Base-by-base conservation (phyloP, 2,888 invertebrate species). In the Dinocampus coccinellae region DNA sequence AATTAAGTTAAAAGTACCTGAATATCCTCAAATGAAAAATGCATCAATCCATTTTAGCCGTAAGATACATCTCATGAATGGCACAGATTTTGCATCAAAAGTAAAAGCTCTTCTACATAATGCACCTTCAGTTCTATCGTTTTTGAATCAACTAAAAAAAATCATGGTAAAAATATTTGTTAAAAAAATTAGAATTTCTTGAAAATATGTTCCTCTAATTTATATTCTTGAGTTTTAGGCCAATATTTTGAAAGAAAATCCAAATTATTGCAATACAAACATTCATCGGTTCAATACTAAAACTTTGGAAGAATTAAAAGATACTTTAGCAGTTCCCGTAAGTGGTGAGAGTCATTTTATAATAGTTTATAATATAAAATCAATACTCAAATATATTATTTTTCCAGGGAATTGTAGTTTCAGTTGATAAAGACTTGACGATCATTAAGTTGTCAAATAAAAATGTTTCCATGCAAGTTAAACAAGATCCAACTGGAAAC, bases 1-100 rank as follows among this genome's bases (percentile, higher is more conserved):
- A 66, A 71, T 86, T 1, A 84, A 82, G 75, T 52, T 87, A 13
- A 69, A 64, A 6, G 79, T 79, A 1, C 85, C 85, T 11, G 78
- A 80, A 73, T 87, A 84, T 80, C 87, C 87, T 2, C 52, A 39
- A 16, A 74, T 85, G n/a, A 66, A 73, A n/a, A 70, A 78, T 26
- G 79, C 80, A 2, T 69, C 70, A 22, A 36, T 87, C 10, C 60
- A 68, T 20, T 84, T 87, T 73, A 85, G 84, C 22, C 74, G 75
- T 20, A 80, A 78, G 67, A 81, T 84, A 42, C 72, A 78, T 57
- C 36, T 72, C 4, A 72, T 84, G 13, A 77, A 77, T 16, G 75
- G 76, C 7, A 65, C 10, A 13, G 73, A 74, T 22, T 85, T 85
- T 16, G 73, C 74, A 20, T 66, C 70, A 1, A 78, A 78, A 66